These are phyloP conservation scores for Thunnus thynnus DNA, from an alignment of 2,113 vertebrate genomes.

Conservation along the genomic window DNA sequence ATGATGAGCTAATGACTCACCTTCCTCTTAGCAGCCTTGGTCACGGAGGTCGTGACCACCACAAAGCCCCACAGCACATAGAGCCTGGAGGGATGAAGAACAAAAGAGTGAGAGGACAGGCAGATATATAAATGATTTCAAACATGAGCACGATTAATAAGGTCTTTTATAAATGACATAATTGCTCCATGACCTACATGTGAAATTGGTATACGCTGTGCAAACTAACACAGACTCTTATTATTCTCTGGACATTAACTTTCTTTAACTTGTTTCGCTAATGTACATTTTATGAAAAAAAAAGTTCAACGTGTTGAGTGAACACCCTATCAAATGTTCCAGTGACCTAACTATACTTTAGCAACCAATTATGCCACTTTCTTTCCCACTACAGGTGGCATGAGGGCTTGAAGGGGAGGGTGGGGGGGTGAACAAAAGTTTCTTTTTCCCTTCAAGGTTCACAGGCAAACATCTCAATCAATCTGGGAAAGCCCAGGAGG, in stretches of 20 bases:
- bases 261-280: slow-evolving; percentile 11
- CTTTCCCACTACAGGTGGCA: slow-evolving; percentile 47
- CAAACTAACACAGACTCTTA: slow-evolving; percentile 37
- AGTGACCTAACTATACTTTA: slow-evolving; percentile 61
- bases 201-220: slow-evolving; percentile 18
- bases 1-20: slow-evolving; percentile 73
- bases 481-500: slow-evolving; percentile 52
- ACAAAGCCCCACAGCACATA: slow-evolving; percentile 80
- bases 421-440: slow-evolving; percentile 31
- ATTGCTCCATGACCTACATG: slow-evolving; percentile 60
- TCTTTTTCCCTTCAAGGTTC: slow-evolving; percentile 53
- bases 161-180: slow-evolving; percentile 36
- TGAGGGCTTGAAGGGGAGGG: background rate
- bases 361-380: slow-evolving; percentile 50
- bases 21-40: slow-evolving; percentile 78
- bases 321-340: slow-evolving; percentile 66
- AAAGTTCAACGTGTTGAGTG: slow-evolving; percentile 18
- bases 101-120: slow-evolving; percentile 22
- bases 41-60: slow-evolving; percentile 72
- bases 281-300: slow-evolving; percentile 34
- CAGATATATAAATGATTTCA: slow-evolving; percentile 19
- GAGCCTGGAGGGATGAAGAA: slow-evolving; percentile 63
- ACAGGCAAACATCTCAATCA: slow-evolving; percentile 62
- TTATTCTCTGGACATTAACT: slow-evolving; percentile 30
- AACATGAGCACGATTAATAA: slow-evolving; percentile 49